Conservation (phyloP, 1,140 invertebrate species). For the Planococcus citri region DNA sequence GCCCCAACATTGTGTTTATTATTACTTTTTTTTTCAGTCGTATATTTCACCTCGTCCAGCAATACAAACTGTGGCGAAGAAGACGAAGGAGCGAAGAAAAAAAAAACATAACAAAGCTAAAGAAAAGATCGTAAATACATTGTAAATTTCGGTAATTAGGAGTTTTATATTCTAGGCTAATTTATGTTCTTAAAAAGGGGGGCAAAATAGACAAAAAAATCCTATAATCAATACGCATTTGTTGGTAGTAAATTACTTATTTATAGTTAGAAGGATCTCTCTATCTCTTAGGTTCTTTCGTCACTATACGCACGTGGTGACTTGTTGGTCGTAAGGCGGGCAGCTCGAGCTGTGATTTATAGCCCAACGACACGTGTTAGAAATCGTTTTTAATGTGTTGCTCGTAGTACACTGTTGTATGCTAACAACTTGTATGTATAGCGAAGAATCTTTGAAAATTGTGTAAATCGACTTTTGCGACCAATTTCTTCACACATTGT, state of each 20-base stretch:
- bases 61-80: not conserved
- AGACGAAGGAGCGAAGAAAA: not conserved
- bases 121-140: constrained; percentile 4
- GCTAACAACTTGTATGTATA: no score
- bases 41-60: no score
- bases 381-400: constrained; percentile 12
- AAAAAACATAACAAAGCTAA: not conserved
- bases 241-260: constrained; percentile 14
- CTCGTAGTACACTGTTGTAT: not conserved
- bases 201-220: not conserved
- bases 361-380: constrained; percentile 9
- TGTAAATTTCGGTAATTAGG: constrained; percentile 15
- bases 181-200: constrained; percentile 1
- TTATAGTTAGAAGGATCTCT: constrained; percentile 13
- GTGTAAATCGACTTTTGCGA: constrained; percentile 16
- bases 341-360: constrained; percentile 1
- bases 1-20: no score
- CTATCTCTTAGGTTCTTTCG: no score
- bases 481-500: constrained; percentile 11
- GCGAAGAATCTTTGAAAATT: constrained; percentile 1
- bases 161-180: constrained; percentile 12
- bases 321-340: constrained; percentile 1
- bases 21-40: no score
- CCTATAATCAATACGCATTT: constrained; percentile 1
- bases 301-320: constrained; percentile 7